Evolutionary conservation across 2,888 invertebrate genomes (phyloP), one percentile per base, ranked within the genome.

Genomic region (Drosophila mimetica): DNA sequence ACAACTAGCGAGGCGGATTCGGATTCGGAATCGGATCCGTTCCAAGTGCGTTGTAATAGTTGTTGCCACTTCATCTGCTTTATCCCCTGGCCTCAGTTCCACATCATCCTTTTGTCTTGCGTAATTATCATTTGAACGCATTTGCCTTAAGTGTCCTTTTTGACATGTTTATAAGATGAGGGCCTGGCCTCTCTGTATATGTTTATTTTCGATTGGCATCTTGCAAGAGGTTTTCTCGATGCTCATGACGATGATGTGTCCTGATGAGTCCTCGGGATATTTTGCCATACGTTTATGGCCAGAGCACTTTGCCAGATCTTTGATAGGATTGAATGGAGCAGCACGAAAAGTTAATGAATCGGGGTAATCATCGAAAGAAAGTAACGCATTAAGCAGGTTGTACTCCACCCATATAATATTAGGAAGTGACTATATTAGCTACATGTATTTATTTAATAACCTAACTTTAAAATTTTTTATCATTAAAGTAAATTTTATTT

Each of bases 91-190:
- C 48, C 22, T n/a, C 16, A 14, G 70, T 74, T 72, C 60, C 71
- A 78, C 42, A 74, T 72, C 66, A 70, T 72, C 63, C 67, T 59
- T 69, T 64, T 64, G 66, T 53, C 53, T 57, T 50, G 41, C 66
- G 77, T 86, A 88, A 88, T 88, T 85, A 85, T 88, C 88, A 82
- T 85, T 84, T 85, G 77, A 87, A 72, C 67, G 87, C 88, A 81
- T 86, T 85, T 82, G 80, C 64, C 69, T 75, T 87, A 88, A 85
- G 87, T 85, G 89, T 85, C 66, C 86, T 80, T 87, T 87, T 85
- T 89, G 87, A 87, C 83, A 89, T 87, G 63, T 89, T 87, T 87
- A 89, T 89, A 76, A 74, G 75, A 87, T 85, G 76, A 74, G 63
- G 39, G 20, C 47, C 25, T 18, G 41, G 39, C 37, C 71, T 36